phyloP scores from a whole-genome alignment of 2,888 invertebrate species.

The Heliconius aoede region DNA sequence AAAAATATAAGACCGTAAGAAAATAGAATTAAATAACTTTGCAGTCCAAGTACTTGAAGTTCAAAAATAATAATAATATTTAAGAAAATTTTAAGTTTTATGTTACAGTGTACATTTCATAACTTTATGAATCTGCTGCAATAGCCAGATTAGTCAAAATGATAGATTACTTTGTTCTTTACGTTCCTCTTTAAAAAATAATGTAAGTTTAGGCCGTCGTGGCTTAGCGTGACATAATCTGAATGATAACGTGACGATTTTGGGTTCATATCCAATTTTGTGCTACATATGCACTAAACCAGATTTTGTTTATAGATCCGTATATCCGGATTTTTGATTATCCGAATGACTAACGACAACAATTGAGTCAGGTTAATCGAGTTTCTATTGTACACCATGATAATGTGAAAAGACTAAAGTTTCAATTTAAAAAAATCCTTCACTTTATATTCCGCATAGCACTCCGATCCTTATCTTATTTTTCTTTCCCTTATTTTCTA shows the following conservation, averaged over 20 bases:
- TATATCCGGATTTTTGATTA: too few species aligned
- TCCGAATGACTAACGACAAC: too few species aligned
- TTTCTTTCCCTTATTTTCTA: neutral
- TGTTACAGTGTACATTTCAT: neutral
- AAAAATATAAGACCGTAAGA: constrained; percentile 20
- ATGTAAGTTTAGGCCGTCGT: neutral
- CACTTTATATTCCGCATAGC: neutral
- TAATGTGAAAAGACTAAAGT: neutral
- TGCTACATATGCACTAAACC: too few species aligned
- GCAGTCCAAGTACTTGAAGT: constrained; percentile 9
- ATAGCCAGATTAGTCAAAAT: neutral
- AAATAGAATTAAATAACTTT: constrained; percentile 27
- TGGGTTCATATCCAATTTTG: too few species aligned
- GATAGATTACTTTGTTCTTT: neutral
- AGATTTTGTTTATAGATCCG: too few species aligned
- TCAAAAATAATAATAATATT: neutral
- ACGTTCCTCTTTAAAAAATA: neutral
- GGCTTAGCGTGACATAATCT: neutral
- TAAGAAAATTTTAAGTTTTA: neutral
- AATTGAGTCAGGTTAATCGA: too few species aligned
- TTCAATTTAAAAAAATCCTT: neutral
- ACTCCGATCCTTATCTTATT: neutral
- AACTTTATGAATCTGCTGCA: neutral
- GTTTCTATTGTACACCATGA: too few species aligned
- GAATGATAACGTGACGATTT: too few species aligned